Conservation (phyloP, 2,888 invertebrate genomes). For the Xiphydria camelus region DNA sequence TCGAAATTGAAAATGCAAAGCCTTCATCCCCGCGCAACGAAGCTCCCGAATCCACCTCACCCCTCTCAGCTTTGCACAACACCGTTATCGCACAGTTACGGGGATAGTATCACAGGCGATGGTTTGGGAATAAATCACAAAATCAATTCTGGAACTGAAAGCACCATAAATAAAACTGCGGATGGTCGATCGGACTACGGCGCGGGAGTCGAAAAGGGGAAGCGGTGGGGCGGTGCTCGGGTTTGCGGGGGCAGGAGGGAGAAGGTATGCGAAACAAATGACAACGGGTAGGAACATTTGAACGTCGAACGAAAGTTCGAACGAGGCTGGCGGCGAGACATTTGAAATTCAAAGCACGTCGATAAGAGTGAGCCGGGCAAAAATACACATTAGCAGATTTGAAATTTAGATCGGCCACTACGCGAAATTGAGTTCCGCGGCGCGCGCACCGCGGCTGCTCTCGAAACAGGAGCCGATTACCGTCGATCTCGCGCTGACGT, state of each 20-base stretch:
- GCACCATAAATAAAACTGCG: slow-evolving; percentile 42
- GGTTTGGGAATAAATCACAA: slow-evolving; percentile 38
- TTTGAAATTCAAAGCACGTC: slow-evolving; percentile 52
- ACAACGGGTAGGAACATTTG: slow-evolving; percentile 38
- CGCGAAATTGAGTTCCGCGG: slow-evolving; percentile 18
- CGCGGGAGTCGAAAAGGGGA: slow-evolving; percentile 20
- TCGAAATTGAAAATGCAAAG: no score
- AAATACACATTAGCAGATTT: slow-evolving; percentile 56
- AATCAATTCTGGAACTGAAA: slow-evolving; percentile 34
- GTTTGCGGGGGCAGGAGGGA: not conserved
- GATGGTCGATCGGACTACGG: slow-evolving; percentile 14
- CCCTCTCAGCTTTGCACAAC: no score
- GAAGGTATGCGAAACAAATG: slow-evolving; percentile 33
- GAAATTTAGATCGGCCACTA: slow-evolving; percentile 47
- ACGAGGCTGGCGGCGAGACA: slow-evolving; percentile 16
- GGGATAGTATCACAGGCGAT: slow-evolving; percentile 7
- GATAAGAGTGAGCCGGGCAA: slow-evolving; percentile 44
- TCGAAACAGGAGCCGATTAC: no score
- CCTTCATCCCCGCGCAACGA: no score
- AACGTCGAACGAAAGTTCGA: slow-evolving; percentile 29
- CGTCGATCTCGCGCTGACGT: no score
- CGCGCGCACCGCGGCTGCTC: no score
- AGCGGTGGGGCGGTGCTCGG: slow-evolving; percentile 22
- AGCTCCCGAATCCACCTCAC: no score
- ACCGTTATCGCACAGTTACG: slow-evolving; percentile 13